phyloP scores from a whole-genome alignment of 2,888 invertebrate genomes.

The Scrobipalpa costella region DNA sequence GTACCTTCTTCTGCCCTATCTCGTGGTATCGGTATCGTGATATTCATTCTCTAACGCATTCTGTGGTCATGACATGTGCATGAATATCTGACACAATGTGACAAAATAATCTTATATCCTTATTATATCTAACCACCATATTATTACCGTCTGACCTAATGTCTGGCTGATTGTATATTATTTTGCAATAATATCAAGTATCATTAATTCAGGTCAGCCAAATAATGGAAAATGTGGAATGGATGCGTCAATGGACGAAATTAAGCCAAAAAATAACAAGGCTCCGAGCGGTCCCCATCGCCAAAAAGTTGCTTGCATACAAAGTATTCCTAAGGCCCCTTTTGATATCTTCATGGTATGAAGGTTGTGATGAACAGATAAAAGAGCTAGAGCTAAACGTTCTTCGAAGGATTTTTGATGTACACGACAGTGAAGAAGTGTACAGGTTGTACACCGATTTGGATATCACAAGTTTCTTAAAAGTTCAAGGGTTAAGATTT shows the following conservation, averaged over 20 bases:
- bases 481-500: constrained; percentile 49
- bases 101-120: too few species aligned
- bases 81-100: too few species aligned
- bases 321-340: constrained; percentile 58
- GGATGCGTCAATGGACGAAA: constrained; percentile 37
- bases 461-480: constrained; percentile 45
- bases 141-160: too few species aligned
- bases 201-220: not conserved
- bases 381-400: constrained; percentile 48
- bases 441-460: constrained; percentile 50
- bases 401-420: constrained; percentile 46
- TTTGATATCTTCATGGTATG: constrained; percentile 51
- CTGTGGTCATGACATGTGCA: too few species aligned
- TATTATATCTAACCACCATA: too few species aligned
- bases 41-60: too few species aligned
- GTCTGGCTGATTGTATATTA: too few species aligned
- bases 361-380: constrained; percentile 32
- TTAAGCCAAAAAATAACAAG: constrained; percentile 42
- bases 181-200: too few species aligned
- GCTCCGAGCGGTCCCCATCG: constrained; percentile 36
- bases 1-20: too few species aligned
- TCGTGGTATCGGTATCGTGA: too few species aligned
- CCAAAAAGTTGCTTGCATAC: constrained; percentile 50
- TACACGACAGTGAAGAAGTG: constrained; percentile 30
- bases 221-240: constrained; percentile 7